A percentile compares a stretch with the other conserved stretches of the same genome.
These are phyloP conservation scores for Heliconius sara DNA, from an alignment of 2,888 invertebrate species.

Conservation along the genomic window DNA sequence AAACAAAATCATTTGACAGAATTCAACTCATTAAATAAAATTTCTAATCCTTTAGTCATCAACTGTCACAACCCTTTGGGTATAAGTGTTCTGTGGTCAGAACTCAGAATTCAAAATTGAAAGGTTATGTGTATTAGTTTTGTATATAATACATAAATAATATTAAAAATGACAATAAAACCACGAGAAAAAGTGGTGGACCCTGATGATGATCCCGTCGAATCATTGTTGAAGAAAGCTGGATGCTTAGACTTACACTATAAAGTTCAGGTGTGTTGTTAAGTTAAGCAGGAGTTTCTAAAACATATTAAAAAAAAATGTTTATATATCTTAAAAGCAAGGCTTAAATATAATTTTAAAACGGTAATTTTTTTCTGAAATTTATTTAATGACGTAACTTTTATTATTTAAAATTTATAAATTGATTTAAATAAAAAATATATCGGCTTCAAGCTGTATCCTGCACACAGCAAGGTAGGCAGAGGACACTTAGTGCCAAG, in stretches of 20 bases:
- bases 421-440: no score
- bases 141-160: neutral
- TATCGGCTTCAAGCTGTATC: no score
- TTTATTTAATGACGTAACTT: no score
- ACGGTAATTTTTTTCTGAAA: no score
- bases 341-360: no score
- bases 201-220: constrained; percentile 92
- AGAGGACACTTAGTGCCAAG: no score
- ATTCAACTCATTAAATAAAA: neutral
- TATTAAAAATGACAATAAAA: constrained; percentile 70
- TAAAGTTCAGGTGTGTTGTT: constrained; percentile 89
- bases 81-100: neutral
- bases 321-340: no score
- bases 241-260: constrained; percentile 96
- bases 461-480: no score
- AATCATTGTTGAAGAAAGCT: constrained; percentile 93
- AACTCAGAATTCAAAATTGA: neutral
- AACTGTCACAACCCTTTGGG: neutral
- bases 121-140: constrained; percentile 15
- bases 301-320: no score
- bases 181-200: constrained; percentile 65
- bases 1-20: neutral
- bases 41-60: neutral
- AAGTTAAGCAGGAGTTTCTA: neutral
- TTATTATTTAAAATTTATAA: no score